Evolutionary conservation across 1,140 invertebrate species (phyloP).

Genomic region (Hypothenemus hampei): DNA sequence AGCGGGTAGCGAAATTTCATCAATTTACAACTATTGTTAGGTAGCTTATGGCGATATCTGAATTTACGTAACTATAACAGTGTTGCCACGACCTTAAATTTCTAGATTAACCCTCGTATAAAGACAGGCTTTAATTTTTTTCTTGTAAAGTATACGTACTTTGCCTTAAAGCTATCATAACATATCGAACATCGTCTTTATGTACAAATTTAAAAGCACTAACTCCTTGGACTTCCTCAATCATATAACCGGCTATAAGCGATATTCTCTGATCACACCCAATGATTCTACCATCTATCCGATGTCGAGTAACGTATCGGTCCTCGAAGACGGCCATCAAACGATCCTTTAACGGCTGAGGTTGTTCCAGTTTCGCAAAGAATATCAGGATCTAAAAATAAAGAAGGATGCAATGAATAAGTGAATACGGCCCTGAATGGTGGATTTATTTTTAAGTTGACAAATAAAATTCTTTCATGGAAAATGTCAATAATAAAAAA

Average conservation of each 20-base stretch:
- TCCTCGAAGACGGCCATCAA: conserved; percentile 69
- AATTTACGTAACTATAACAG: too few species aligned
- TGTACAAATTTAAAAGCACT: conserved; percentile 85
- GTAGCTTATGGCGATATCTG: neutral
- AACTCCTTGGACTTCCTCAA: conserved; percentile 71
- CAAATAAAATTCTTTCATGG: too few species aligned
- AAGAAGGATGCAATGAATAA: too few species aligned
- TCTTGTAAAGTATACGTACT: too few species aligned
- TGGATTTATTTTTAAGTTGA: too few species aligned
- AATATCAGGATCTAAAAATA: conserved; percentile 49
- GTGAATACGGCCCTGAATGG: too few species aligned
- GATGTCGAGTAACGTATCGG: conserved; percentile 80
- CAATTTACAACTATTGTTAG: neutral
- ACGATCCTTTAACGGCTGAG: conserved; percentile 62
- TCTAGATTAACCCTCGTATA: neutral
- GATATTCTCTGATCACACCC: conserved; percentile 82
- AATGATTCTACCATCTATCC: conserved; percentile 77
- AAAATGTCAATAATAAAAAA: too few species aligned
- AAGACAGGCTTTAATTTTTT: too few species aligned
- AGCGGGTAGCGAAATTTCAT: too few species aligned
- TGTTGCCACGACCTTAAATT: neutral
- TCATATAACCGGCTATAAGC: conserved; percentile 78
- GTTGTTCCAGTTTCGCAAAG: conserved; percentile 47
- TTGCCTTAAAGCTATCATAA: conserved; percentile 74
- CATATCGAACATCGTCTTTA: conserved; percentile 76